Conservation (phyloP, 2,797 vertebrate species). For the Urophycis tenuis region DNA sequence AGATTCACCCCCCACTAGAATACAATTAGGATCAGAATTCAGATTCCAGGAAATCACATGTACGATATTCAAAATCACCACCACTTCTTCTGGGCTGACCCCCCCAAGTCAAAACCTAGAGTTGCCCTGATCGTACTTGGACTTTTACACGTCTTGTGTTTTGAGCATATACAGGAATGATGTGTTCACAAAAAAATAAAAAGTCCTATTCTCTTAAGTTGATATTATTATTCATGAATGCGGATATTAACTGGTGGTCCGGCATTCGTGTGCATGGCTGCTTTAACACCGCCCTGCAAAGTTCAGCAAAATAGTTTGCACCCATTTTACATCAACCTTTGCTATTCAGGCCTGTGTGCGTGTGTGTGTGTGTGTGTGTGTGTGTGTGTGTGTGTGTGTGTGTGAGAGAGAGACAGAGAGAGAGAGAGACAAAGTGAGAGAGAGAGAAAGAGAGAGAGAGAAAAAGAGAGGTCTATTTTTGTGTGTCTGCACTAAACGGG, state of each 20-base stretch:
- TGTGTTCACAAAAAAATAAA: neutral
- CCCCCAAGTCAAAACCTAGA: no score
- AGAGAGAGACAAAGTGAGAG: no score
- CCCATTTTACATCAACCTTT: constrained; percentile 51
- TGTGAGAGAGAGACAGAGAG: neutral
- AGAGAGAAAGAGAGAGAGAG: no score
- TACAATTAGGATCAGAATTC: no score
- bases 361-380: constrained; percentile 14
- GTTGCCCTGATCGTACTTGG: no score
- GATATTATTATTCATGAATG: constrained; percentile 35
- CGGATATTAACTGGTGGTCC: constrained; percentile 51
- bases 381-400: neutral
- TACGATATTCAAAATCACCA: no score
- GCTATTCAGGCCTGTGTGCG: constrained; percentile 20
- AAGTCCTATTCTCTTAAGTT: constrained; percentile 12
- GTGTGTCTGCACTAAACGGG: no score
- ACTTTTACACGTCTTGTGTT: constrained; percentile 18
- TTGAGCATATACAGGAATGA: constrained; percentile 3
- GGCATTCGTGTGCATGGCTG: constrained; percentile 25
- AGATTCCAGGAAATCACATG: no score
- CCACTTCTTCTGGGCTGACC: no score
- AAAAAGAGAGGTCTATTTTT: no score
- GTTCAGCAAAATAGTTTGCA: constrained; percentile 41
- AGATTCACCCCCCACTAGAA: no score
- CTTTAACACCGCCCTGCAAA: constrained; percentile 34